Evolutionary conservation across 2,888 invertebrate genomes (phyloP).

Genomic region (Gandaritis pyraliata): DNA sequence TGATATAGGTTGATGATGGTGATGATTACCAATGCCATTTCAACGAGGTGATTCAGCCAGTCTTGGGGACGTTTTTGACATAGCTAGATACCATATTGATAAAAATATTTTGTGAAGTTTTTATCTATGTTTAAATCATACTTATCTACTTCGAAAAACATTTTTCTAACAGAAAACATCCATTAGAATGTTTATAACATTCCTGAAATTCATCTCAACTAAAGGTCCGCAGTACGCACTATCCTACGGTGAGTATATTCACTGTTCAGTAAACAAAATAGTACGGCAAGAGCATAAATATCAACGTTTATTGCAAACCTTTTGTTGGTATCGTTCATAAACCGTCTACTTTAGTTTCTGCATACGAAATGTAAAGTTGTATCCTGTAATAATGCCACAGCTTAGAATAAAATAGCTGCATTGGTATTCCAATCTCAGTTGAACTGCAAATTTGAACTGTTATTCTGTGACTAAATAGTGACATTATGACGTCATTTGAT

Average conservation of each 20-base stretch:
- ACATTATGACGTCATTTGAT: no score
- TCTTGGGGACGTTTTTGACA: no score
- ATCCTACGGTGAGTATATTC: slow-evolving; percentile 12
- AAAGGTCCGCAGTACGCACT: slow-evolving; percentile 6
- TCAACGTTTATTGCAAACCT: slow-evolving; percentile 36
- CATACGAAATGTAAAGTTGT: slow-evolving; percentile 36
- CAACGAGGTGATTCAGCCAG: no score
- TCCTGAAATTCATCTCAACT: slow-evolving; percentile 5
- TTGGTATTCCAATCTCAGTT: no score
- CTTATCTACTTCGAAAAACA: no score
- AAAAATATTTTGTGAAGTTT: no score
- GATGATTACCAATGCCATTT: no score
- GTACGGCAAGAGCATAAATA: slow-evolving; percentile 30
- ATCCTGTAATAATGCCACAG: slow-evolving; percentile 19
- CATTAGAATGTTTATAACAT: not conserved
- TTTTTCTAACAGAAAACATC: not conserved
- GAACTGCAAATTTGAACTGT: no score
- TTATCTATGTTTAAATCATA: no score
- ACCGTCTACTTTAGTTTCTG: slow-evolving; percentile 32
- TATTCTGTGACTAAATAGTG: no score
- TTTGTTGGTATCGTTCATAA: slow-evolving; percentile 37
- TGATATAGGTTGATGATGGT: no score
- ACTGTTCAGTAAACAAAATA: slow-evolving; percentile 9
- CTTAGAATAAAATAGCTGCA: slow-evolving; percentile 3
- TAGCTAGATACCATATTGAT: no score